Conservation (phyloP, 53 echinoderm and acorn worm species). For the Pentamera pediparva region DNA sequence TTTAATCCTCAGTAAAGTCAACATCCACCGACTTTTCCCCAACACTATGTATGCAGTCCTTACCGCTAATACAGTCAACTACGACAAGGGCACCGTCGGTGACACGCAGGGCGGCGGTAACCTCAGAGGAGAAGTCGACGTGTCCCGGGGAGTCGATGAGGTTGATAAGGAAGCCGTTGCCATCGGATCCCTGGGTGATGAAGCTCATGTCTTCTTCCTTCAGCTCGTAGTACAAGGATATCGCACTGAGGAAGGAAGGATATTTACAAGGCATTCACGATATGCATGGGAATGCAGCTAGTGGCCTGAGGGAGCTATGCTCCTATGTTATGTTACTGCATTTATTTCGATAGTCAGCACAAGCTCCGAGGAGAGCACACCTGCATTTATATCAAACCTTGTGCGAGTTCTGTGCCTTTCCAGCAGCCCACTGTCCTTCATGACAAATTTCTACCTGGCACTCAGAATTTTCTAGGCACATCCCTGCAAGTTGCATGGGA, state of each 20-base stretch:
- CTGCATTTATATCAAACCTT: too few relatives aligned
- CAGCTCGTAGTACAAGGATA: slow-evolving; percentile 85
- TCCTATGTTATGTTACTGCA: too few relatives aligned
- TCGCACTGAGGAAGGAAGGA: slow-evolving; percentile 48
- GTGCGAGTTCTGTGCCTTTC: too few relatives aligned
- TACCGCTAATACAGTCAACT: slow-evolving; percentile 95
- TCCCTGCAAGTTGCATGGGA: too few relatives aligned
- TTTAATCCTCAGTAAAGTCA: too few relatives aligned
- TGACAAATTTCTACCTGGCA: too few relatives aligned
- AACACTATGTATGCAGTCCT: neutral
- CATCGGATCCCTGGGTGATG: slow-evolving; percentile 58
- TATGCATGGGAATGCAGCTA: neutral
- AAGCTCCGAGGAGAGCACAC: too few relatives aligned
- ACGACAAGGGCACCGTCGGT: slow-evolving; percentile 97
- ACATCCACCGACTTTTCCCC: neutral
- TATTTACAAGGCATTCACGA: neutral
- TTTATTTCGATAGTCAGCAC: too few relatives aligned
- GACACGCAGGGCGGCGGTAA: slow-evolving; percentile 89
- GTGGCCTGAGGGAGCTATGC: neutral
- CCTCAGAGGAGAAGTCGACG: slow-evolving; percentile 92
- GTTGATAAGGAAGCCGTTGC: slow-evolving; percentile 90
- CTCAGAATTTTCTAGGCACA: too few relatives aligned
- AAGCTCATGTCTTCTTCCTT: slow-evolving; percentile 53
- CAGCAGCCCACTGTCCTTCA: too few relatives aligned
- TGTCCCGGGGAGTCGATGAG: slow-evolving; percentile 80